Percentiles rank a stretch among this genome's conserved stretches.
Conservation (phyloP, 1,140 invertebrate genomes). For the Coelopa frigida region DNA sequence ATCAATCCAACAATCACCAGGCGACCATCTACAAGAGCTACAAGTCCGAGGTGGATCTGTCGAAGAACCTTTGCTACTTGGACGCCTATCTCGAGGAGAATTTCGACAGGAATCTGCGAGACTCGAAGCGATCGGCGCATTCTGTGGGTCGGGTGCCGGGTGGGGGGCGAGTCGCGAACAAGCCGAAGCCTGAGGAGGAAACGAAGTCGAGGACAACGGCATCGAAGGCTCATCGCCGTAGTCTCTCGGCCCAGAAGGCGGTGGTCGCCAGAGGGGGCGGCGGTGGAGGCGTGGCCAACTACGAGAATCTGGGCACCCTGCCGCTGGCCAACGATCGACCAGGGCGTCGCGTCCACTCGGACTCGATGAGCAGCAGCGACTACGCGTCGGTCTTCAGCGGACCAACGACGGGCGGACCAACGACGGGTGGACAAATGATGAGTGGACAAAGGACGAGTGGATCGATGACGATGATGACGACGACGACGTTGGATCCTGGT, state of each 20-base stretch:
- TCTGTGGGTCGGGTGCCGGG: slow-evolving; percentile 31
- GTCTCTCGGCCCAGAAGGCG: slow-evolving; percentile 25
- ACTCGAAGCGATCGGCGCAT: slow-evolving; percentile 26
- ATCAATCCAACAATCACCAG: no score
- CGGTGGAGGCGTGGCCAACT: slow-evolving; percentile 20
- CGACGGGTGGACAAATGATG: no score
- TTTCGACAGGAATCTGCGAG: slow-evolving; percentile 24
- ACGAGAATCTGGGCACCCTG: slow-evolving; percentile 33
- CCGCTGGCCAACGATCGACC: no score
- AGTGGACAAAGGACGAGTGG: no score
- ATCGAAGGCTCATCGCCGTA: slow-evolving; percentile 15
- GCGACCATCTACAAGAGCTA: slow-evolving; percentile 43
- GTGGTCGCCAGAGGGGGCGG: background rate
- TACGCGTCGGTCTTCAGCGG: slow-evolving; percentile 44
- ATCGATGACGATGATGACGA: slow-evolving; percentile 1
- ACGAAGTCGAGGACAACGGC: background rate
- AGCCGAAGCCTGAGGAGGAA: no score
- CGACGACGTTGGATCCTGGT: background rate
- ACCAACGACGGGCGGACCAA: slow-evolving; percentile 16
- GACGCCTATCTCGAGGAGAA: slow-evolving; percentile 33
- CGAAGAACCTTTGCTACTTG: slow-evolving; percentile 41
- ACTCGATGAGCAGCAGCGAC: slow-evolving; percentile 42
- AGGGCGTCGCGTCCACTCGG: slow-evolving; percentile 22
- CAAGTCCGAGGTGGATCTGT: slow-evolving; percentile 42
- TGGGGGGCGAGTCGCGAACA: no score